These are phyloP conservation scores for Pomacea maculata DNA, from an alignment of 1,140 invertebrate genomes.

Conservation along the genomic window DNA sequence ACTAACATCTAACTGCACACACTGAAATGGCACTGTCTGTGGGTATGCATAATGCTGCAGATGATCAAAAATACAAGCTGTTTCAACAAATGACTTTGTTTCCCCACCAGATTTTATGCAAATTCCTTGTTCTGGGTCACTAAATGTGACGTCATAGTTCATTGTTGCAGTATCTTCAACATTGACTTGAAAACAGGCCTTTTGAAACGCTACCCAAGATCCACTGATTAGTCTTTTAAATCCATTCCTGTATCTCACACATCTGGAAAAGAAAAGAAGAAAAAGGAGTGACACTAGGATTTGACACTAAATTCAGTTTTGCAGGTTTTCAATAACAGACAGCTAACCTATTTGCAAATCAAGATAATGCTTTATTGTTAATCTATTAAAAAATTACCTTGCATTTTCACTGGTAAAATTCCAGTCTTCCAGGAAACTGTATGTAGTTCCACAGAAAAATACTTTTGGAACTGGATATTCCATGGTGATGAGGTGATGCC, in stretches of 20 bases:
- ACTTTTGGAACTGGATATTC: conserved; percentile 33
- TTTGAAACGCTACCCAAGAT: conserved; percentile 31
- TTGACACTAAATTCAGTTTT: background rate
- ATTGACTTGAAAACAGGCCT: conserved; percentile 27
- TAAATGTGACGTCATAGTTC: conserved; percentile 5
- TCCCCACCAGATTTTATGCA: conserved; percentile 13
- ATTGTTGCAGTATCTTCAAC: conserved; percentile 19
- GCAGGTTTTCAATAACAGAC: background rate
- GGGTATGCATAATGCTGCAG: background rate
- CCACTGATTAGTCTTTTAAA: conserved; percentile 30
- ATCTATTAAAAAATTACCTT: background rate
- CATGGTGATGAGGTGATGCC: conserved; percentile 41
- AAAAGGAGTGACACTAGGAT: background rate
- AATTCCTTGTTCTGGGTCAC: background rate
- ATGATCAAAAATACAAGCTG: background rate
- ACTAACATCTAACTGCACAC: background rate
- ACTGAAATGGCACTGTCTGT: background rate
- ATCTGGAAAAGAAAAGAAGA: background rate
- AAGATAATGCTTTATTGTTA: background rate
- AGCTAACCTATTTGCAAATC: background rate
- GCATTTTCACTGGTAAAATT: conserved; percentile 30
- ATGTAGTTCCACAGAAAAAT: conserved; percentile 26
- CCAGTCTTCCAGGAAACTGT: conserved; percentile 43
- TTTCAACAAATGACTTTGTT: background rate
- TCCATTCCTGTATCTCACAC: conserved; percentile 34